phyloP scores from a whole-genome alignment of 2,113 vertebrate species.

The Hylia prasina region DNA sequence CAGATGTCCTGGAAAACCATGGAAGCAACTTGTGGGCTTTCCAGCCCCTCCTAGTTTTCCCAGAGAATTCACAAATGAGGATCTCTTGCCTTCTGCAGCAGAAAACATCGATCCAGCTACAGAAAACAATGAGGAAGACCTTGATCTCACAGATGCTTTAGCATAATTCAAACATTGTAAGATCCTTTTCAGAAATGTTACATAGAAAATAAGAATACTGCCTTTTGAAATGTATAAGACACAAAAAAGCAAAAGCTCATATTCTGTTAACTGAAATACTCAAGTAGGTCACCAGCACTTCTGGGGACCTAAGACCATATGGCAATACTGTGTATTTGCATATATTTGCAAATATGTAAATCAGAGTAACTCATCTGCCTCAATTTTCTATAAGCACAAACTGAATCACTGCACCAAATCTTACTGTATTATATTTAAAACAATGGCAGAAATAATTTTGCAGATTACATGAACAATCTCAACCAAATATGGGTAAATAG shows the following conservation, averaged over 20 bases:
- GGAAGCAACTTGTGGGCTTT: constrained; percentile 68
- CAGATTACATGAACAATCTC: neutral
- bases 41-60: neutral
- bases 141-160: constrained; percentile 56
- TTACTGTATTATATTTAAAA: neutral
- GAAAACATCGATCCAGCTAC: neutral
- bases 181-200: neutral
- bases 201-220: neutral
- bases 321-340: neutral
- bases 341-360: neutral
- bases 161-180: neutral
- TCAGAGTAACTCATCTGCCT: neutral
- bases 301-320: neutral
- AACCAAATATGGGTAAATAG: neutral
- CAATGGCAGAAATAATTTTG: neutral
- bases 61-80: neutral
- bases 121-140: neutral
- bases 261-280: neutral
- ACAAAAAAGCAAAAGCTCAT: neutral
- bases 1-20: constrained; percentile 85
- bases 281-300: neutral
- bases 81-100: neutral
- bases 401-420: neutral
- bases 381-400: neutral
- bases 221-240: neutral